These are phyloP conservation scores for Pardalotus punctatus DNA, from an alignment of 2,113 vertebrate species.

Conservation along the genomic window DNA sequence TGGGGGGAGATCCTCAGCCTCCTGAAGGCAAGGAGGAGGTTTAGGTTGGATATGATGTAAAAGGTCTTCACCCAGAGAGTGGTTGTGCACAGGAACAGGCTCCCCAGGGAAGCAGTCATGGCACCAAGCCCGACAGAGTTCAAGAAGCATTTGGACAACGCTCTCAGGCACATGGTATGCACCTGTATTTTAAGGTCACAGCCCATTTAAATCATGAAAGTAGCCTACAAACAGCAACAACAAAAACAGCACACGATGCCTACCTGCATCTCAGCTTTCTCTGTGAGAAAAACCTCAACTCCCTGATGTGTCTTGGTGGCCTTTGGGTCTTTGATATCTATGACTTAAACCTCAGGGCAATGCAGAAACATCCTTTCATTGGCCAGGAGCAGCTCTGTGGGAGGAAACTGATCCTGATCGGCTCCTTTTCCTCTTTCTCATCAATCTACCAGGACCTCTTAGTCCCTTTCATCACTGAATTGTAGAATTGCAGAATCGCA, in stretches of 20 bases:
- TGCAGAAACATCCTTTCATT: neutral
- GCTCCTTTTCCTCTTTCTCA: neutral
- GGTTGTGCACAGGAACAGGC: neutral
- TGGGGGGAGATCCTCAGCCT: neutral
- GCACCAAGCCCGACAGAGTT: neutral
- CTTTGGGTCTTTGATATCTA: neutral
- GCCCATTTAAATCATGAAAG: neutral
- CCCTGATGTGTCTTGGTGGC: accelerated
- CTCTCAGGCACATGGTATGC: neutral
- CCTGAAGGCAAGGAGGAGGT: neutral
- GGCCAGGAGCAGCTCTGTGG: neutral
- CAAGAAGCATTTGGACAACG: neutral
- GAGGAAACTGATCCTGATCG: neutral
- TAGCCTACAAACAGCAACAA: neutral
- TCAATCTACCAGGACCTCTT: neutral
- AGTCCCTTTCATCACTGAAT: neutral
- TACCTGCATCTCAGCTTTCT: neutral
- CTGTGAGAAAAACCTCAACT: neutral
- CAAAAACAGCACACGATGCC: neutral
- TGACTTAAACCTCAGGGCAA: neutral
- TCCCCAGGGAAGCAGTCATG: neutral
- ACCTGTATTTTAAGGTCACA: neutral
- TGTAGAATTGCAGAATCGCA: neutral
- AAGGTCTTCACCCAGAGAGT: neutral
- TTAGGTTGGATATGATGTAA: neutral